phyloP scores from a whole-genome alignment of 2,797 vertebrate species.

The Anableps anableps region DNA sequence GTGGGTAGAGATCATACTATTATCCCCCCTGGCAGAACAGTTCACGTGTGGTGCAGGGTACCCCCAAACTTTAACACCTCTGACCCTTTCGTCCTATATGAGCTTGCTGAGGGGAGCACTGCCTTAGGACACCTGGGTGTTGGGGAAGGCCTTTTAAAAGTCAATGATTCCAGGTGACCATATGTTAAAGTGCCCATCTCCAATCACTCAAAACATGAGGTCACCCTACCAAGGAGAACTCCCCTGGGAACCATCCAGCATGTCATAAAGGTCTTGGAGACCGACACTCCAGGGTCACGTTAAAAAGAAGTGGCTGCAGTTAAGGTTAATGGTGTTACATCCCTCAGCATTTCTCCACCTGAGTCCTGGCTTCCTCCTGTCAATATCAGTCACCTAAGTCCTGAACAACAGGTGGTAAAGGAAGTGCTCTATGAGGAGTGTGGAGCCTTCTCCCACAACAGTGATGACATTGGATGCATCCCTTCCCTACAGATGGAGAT shows the following conservation, averaged over 20 bases:
- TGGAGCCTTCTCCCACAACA: neutral
- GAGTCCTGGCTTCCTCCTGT: neutral
- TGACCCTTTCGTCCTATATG: conserved; percentile 22
- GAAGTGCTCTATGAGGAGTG: neutral
- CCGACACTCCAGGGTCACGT: neutral
- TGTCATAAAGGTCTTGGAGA: neutral
- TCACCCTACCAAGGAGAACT: conserved; percentile 20
- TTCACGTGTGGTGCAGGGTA: conserved; percentile 29
- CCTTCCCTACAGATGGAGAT: conserved; percentile 12
- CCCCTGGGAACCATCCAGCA: conserved; percentile 7
- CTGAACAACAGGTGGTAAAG: neutral
- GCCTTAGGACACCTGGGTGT: conserved; percentile 13
- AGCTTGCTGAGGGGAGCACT: conserved; percentile 7
- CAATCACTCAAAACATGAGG: conserved; percentile 25
- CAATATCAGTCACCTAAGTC: conserved; percentile 1
- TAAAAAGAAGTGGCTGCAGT: neutral
- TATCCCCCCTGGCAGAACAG: conserved; percentile 8
- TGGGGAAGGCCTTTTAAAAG: conserved; percentile 28
- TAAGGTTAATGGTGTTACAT: rapidly evolving
- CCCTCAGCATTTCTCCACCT: too few species aligned
- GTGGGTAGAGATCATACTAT: neutral
- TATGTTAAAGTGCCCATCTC: conserved; percentile 21
- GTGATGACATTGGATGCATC: conserved; percentile 10
- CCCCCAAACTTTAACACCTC: conserved; percentile 19
- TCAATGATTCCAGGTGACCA: neutral